Base-by-base conservation (phyloP, 2,113 vertebrate species). In the Carassius auratus region DNA sequence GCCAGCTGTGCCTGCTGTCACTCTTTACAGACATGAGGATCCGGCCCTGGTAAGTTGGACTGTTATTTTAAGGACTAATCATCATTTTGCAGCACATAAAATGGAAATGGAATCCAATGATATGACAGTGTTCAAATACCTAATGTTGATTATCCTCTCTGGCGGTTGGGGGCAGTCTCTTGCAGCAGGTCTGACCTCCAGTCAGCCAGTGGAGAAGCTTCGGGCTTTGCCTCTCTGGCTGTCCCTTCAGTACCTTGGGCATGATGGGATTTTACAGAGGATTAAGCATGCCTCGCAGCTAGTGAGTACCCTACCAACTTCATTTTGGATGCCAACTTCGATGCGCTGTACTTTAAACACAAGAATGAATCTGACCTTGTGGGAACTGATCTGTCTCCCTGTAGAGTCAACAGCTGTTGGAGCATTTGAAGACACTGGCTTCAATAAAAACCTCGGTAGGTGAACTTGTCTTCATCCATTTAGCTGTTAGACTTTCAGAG, bases 191-290 rank as follows among this genome's bases (percentile, higher is more conserved):
- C 92, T 99, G 87, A 98, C 96, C 0, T 97, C 97, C 7, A 98
- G 96, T 84, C 97, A 97, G 83, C 96, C 97, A 0, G 94, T 96
- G 14, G 97, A 97, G 87, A 98, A 97, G 91, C 96, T 99, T 12
- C 96, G 96, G 45, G 97, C 97, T 1, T 92, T 99, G 85, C 97
- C 98, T 0, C 94, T 99, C 55, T 99, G 98, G 98, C 94, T 99
- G 13, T 99, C 97, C 61, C 89, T 99, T 90, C 98, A 99, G 91
- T 95, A 97, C 90, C 94, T 99, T 15, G 98, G 98, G 30, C 97
- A 98, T 0, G 95, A 96, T 76, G 97, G 97, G 23, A 97, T 98
- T 62, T 94, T 98, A 76, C 93, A 97, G 86, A 96, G 95, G 90
- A 98, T 99, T 90, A 96, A 93, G 85, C 96, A 96, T 0, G 96